Evolutionary conservation across 2,113 vertebrate species (phyloP).

Genomic region (Hippocampus abdominalis): DNA sequence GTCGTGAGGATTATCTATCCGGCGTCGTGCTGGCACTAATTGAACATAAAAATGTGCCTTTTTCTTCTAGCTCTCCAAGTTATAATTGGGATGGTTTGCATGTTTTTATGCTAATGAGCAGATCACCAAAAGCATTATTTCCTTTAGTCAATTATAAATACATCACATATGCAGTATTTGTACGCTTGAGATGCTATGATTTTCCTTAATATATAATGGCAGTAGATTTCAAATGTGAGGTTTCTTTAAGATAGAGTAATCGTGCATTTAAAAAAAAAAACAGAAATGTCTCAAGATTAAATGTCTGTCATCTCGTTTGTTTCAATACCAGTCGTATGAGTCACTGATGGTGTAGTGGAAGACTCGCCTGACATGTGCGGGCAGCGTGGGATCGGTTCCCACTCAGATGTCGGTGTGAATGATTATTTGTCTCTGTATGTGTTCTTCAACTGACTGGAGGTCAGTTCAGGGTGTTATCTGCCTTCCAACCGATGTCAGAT

Average conservation of each 20-base stretch:
- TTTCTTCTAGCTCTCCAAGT: constrained; percentile 64
- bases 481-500: too few species aligned
- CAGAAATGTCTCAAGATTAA: too few species aligned
- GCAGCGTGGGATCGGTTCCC: too few species aligned
- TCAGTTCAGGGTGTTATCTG: too few species aligned
- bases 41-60: constrained; percentile 72
- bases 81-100: constrained; percentile 67
- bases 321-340: too few species aligned
- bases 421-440: too few species aligned
- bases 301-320: too few species aligned
- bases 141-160: neutral
- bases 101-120: constrained; percentile 28
- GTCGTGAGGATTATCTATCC: constrained; percentile 66
- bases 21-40: constrained; percentile 64
- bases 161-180: constrained; percentile 1
- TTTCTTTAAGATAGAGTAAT: neutral
- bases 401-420: too few species aligned
- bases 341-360: too few species aligned
- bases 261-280: too few species aligned
- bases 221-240: neutral
- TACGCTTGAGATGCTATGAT: neutral
- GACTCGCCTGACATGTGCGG: too few species aligned
- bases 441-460: too few species aligned
- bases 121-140: constrained; percentile 54
- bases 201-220: neutral